phyloP scores from a whole-genome alignment of 2,797 vertebrate genomes.

The Paramormyrops hopkinsi region DNA sequence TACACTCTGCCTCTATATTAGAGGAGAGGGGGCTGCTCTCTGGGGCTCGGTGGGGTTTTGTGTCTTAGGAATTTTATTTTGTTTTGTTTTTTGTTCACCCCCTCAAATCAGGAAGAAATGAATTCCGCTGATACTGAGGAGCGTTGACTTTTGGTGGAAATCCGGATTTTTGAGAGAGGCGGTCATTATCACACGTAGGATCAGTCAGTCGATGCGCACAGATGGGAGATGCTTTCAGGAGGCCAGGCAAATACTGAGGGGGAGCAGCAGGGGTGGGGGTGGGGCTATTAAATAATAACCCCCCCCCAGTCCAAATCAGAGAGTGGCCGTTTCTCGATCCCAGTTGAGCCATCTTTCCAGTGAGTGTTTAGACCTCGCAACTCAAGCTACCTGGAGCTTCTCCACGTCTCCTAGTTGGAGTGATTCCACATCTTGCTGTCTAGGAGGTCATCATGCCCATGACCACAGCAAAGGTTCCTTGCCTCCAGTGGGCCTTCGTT shows the following conservation, averaged over 20 bases:
- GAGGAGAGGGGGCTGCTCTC: constrained; percentile 47
- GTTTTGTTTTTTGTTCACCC: constrained; percentile 18
- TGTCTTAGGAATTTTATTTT: constrained; percentile 40
- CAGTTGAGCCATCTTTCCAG: not conserved
- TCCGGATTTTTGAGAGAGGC: not conserved
- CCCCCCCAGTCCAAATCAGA: not conserved
- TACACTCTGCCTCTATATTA: constrained; percentile 56
- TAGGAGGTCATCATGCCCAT: not conserved
- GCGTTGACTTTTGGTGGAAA: not conserved
- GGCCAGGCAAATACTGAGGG: not conserved
- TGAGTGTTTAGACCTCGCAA: not conserved
- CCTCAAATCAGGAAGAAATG: constrained; percentile 32
- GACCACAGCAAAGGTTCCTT: not conserved
- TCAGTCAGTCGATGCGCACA: not conserved
- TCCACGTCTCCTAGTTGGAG: not conserved
- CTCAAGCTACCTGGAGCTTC: not conserved
- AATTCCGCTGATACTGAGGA: not conserved
- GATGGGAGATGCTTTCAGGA: not conserved
- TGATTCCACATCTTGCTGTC: not conserved
- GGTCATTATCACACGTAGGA: not conserved
- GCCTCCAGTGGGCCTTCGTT: too few relatives aligned
- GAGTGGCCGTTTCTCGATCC: not conserved
- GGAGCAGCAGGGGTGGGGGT: not conserved
- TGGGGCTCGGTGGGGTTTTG: constrained; percentile 49
- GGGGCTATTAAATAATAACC: not conserved